phyloP scores from a whole-genome alignment of 2,797 vertebrate species.

The Poeciliopsis presidionis region DNA sequence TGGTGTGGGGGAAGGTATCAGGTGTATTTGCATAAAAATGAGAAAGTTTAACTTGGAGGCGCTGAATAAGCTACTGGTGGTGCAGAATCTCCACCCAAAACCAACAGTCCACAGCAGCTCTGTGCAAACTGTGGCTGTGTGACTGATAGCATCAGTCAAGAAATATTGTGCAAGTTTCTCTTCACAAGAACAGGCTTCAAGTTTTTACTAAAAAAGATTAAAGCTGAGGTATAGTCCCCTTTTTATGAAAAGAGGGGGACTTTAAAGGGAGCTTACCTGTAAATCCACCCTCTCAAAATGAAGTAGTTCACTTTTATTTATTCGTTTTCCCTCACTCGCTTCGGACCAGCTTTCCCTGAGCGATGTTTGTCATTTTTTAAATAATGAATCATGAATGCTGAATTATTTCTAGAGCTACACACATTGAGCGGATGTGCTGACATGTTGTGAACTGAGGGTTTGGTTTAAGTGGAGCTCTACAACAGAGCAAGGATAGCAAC shows the following conservation, averaged over 20 bases:
- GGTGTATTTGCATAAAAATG: conserved; percentile 55
- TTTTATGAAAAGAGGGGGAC: not conserved
- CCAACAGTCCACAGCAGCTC: conserved; percentile 34
- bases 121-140: conserved; percentile 24
- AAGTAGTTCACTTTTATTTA: not conserved
- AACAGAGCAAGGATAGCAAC: not conserved
- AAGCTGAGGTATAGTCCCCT: not conserved
- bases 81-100: conserved; percentile 22
- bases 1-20: conserved; percentile 20
- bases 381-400: not conserved
- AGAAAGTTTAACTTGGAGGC: conserved; percentile 46
- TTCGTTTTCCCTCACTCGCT: not conserved
- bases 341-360: not conserved
- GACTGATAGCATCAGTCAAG: not conserved
- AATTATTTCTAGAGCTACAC: not conserved
- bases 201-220: not conserved
- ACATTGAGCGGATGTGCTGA: not conserved
- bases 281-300: not conserved
- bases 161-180: not conserved
- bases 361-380: not conserved
- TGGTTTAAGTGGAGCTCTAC: not conserved
- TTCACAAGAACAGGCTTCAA: not conserved
- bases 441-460: not conserved
- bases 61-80: not conserved
- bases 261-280: not conserved